phyloP scores from a whole-genome alignment of 2,888 invertebrate genomes.

The Ophion slaviceki region DNA sequence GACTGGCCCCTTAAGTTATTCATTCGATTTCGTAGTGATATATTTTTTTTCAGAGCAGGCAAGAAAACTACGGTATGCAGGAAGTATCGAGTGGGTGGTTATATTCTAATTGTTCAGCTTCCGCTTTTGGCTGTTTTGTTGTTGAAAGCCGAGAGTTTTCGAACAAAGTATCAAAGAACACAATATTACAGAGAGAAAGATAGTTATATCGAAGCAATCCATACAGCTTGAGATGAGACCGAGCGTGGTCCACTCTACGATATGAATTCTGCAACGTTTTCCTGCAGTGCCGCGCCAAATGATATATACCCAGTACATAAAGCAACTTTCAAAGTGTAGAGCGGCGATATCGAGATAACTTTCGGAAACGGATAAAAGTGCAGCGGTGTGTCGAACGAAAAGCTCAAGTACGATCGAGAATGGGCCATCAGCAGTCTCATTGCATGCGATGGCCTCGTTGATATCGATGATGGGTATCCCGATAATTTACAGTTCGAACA shows the following conservation, averaged over 20 bases:
- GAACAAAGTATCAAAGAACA: conserved; percentile 14
- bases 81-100: neutral
- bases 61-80: too few relatives aligned
- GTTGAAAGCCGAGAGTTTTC: neutral
- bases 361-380: conserved; percentile 56
- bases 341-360: conserved; percentile 66
- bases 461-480: conserved; percentile 70
- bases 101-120: neutral
- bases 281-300: conserved; percentile 56
- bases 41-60: neutral
- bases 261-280: conserved; percentile 76
- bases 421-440: conserved; percentile 68
- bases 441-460: conserved; percentile 74
- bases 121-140: neutral
- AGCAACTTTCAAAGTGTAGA: conserved; percentile 18
- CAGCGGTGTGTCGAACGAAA: conserved; percentile 51
- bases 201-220: conserved; percentile 24
- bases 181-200: conserved; percentile 17
- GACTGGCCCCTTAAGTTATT: neutral
- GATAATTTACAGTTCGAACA: conserved; percentile 68
- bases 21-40: neutral
- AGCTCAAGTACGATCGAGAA: conserved; percentile 26
- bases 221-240: conserved; percentile 36
- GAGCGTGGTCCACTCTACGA: conserved; percentile 67
- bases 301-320: conserved; percentile 29